These are phyloP conservation scores for Mobula hypostoma DNA, from an alignment of 2,113 vertebrate species.

Conservation along the genomic window DNA sequence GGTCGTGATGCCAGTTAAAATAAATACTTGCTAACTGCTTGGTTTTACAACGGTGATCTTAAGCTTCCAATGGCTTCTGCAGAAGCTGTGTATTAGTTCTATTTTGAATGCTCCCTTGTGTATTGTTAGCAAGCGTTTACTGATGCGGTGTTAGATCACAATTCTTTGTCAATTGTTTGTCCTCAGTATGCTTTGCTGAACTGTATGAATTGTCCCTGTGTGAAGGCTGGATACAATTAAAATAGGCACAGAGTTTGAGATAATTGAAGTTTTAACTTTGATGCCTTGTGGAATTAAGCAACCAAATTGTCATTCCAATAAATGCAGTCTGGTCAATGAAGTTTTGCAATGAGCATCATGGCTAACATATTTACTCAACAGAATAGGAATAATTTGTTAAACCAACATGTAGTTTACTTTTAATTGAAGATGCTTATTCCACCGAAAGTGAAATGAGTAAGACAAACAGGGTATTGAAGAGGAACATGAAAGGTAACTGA, in stretches of 20 bases:
- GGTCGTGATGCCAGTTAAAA: neutral
- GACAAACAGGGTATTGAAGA: neutral
- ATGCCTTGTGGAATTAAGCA: neutral
- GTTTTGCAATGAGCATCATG: neutral
- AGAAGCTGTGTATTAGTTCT: neutral
- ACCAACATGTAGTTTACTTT: neutral
- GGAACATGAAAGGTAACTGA: too few relatives aligned
- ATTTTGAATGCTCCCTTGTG: neutral
- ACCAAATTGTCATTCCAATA: neutral
- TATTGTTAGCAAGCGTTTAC: neutral
- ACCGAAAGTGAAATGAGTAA: neutral
- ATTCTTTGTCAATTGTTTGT: constrained; percentile 2
- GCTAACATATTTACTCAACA: neutral
- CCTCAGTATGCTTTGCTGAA: neutral
- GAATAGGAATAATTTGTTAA: neutral
- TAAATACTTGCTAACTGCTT: neutral
- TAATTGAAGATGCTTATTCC: neutral
- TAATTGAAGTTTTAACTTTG: neutral
- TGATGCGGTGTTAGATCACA: neutral
- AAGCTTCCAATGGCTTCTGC: neutral
- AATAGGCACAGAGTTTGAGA: neutral
- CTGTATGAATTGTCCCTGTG: neutral
- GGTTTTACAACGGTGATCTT: neutral
- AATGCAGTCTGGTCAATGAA: neutral
- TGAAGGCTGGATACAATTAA: neutral